Evolutionary conservation across 2,888 invertebrate genomes (phyloP).

Genomic region (Allophyes oxyacanthae): DNA sequence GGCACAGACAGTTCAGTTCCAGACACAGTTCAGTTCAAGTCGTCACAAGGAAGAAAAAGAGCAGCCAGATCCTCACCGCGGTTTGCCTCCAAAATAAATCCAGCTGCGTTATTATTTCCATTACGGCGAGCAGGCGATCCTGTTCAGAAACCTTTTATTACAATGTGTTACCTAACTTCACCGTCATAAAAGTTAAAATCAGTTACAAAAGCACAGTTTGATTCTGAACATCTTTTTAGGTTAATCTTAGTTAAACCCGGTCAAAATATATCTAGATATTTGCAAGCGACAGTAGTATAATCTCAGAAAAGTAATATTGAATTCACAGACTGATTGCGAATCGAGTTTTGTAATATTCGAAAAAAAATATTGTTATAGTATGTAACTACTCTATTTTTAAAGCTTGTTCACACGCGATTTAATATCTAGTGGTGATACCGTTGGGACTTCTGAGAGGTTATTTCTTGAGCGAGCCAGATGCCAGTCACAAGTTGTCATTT

Average conservation of each 20-base stretch:
- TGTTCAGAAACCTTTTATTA: not conserved
- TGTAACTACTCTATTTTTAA: constrained; percentile 14
- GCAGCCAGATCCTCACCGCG: too few relatives aligned
- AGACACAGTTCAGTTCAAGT: too few relatives aligned
- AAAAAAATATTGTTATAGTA: constrained; percentile 20
- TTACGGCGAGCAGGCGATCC: too few relatives aligned
- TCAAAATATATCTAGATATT: constrained; percentile 38
- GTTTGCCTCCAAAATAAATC: too few relatives aligned
- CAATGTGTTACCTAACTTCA: constrained; percentile 15
- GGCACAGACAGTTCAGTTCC: too few relatives aligned
- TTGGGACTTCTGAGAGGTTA: not conserved
- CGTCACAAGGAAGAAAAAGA: too few relatives aligned
- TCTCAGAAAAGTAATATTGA: constrained; percentile 15
- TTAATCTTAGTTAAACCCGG: constrained; percentile 26
- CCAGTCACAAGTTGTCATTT: too few relatives aligned
- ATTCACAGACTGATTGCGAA: constrained; percentile 29
- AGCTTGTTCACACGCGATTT: constrained; percentile 32
- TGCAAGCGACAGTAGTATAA: constrained; percentile 14
- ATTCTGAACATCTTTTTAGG: not conserved
- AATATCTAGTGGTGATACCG: not conserved
- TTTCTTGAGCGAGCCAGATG: too few relatives aligned
- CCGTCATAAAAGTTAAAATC: constrained; percentile 4
- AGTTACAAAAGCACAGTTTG: constrained; percentile 12
- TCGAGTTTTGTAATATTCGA: constrained; percentile 39
- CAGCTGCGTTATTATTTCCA: too few relatives aligned